Evolutionary conservation across 1,140 invertebrate species (phyloP).

Genomic region (Oncopeltus fasciatus): DNA sequence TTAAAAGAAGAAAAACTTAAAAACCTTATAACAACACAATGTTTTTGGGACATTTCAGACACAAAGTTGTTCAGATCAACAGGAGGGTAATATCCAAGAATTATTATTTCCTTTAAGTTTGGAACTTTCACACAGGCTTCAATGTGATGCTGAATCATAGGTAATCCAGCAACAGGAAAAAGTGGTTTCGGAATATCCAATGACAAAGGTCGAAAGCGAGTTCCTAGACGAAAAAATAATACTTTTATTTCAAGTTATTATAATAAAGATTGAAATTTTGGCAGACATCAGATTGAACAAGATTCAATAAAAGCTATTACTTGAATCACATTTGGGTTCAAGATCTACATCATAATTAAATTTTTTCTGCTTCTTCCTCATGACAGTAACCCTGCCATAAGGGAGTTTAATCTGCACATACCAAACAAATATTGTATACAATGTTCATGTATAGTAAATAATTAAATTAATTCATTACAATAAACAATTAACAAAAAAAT

Average conservation of each 20-base stretch:
- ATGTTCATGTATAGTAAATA: no score
- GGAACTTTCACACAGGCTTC: conserved; percentile 74
- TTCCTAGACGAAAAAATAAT: conserved; percentile 45
- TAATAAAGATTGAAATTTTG: background rate
- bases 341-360: no score
- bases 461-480: no score
- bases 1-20: background rate
- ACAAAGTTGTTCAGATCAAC: conserved; percentile 74
- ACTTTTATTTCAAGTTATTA: background rate
- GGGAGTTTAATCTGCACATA: no score
- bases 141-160: conserved; percentile 92
- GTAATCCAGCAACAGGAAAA: conserved; percentile 89
- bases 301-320: background rate
- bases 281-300: background rate
- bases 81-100: conserved; percentile 83
- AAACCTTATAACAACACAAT: conserved; percentile 68
- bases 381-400: no score
- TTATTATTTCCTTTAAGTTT: conserved; percentile 75
- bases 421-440: no score
- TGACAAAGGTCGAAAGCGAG: conserved; percentile 89
- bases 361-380: no score
- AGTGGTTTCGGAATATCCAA: conserved; percentile 92
- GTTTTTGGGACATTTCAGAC: conserved; percentile 63
- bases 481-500: no score
- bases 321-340: background rate